Evolutionary conservation across 2,888 invertebrate genomes (phyloP).

Genomic region (Linnaemya tessellans): DNA sequence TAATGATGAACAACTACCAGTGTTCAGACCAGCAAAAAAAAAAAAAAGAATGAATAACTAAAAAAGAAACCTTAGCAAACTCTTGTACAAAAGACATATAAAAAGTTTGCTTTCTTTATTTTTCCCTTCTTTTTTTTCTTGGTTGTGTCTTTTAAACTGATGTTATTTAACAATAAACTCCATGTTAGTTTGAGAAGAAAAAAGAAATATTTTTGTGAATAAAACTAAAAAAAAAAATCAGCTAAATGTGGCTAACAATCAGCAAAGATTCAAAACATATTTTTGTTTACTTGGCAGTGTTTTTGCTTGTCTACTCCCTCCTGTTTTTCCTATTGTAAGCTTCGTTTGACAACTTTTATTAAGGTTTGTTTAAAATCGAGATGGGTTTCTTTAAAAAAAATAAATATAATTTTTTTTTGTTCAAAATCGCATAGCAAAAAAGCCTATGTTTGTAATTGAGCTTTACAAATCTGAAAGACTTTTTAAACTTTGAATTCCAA

Average conservation of each 20-base stretch:
- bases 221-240: constrained; percentile 9
- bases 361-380: constrained; percentile 5
- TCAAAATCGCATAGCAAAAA: background rate
- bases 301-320: constrained; percentile 15
- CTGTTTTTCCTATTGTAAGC: background rate
- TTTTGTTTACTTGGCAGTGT: constrained; percentile 70
- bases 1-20: constrained; percentile 72
- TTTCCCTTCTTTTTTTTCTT: constrained; percentile 17
- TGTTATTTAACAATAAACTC: constrained; percentile 71
- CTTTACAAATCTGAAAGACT: background rate
- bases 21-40: constrained; percentile 43
- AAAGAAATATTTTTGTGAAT: background rate
- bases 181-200: constrained; percentile 25
- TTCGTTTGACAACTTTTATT: constrained; percentile 41
- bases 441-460: constrained; percentile 1
- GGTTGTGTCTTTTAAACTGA: constrained; percentile 58
- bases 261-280: constrained; percentile 71
- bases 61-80: constrained; percentile 55
- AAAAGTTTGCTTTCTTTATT: constrained; percentile 58
- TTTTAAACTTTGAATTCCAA: background rate
- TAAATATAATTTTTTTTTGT: background rate
- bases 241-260: constrained; percentile 71
- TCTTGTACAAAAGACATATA: constrained; percentile 70
- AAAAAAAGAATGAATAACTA: constrained; percentile 15
- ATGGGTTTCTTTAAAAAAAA: background rate